These are phyloP conservation scores for Valencia hispanica DNA, from an alignment of 2,797 vertebrate species.

Conservation along the genomic window DNA sequence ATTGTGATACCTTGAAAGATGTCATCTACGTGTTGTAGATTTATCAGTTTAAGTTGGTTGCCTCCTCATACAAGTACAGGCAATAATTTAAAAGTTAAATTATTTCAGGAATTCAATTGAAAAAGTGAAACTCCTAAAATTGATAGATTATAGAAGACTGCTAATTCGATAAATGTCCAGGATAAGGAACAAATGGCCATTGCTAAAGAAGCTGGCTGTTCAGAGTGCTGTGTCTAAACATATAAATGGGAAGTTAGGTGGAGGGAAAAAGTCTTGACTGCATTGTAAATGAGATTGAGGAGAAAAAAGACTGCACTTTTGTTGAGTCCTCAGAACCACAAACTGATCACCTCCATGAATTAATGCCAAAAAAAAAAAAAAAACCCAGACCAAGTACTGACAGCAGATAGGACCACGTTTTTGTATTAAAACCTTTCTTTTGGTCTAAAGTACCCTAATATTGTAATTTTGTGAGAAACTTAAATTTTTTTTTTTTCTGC, in stretches of 20 bases:
- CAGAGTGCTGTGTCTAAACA: too few species aligned
- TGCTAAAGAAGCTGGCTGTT: too few species aligned
- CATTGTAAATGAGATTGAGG: too few species aligned
- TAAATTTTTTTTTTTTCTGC: not conserved
- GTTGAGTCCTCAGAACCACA: too few species aligned
- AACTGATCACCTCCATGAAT: too few species aligned
- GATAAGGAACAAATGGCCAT: not conserved
- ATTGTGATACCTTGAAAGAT: conserved; percentile 44
- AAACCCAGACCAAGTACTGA: too few species aligned
- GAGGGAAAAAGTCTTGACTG: not conserved
- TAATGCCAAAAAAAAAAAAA: too few species aligned
- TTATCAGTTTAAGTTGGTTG: conserved; percentile 19
- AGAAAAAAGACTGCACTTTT: too few species aligned
- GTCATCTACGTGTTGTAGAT: conserved; percentile 9
- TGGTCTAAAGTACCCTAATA: too few species aligned
- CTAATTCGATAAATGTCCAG: not conserved
- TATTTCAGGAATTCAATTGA: not conserved
- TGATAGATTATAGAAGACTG: not conserved
- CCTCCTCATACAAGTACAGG: not conserved
- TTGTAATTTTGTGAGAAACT: too few species aligned
- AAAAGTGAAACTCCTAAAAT: not conserved
- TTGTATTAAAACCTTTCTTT: too few species aligned
- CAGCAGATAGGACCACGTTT: too few species aligned
- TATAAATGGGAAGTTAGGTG: not conserved
- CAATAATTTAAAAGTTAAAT: not conserved